These are phyloP conservation scores for Drosophila pseudoananassae DNA, from an alignment of 1,140 invertebrate genomes.

Conservation along the genomic window DNA sequence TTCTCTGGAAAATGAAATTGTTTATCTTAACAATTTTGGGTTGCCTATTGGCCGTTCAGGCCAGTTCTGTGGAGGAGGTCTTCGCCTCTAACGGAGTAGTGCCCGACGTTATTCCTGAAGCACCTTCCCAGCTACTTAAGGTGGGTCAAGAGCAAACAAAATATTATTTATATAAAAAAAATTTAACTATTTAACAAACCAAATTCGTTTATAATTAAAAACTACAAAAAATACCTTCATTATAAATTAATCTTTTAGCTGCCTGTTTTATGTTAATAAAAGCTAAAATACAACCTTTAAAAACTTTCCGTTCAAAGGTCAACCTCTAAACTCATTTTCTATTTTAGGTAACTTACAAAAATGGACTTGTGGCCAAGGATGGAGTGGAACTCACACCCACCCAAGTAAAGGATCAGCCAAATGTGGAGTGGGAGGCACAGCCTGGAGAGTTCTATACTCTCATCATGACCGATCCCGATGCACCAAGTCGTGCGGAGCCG, in stretches of 20 bases:
- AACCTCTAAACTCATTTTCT: slow-evolving; percentile 9
- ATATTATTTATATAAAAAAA: neutral
- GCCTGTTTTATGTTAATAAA: neutral
- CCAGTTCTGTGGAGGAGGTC: slow-evolving; percentile 35
- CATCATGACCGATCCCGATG: slow-evolving; percentile 86
- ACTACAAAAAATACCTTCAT: neutral
- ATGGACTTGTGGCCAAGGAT: slow-evolving; percentile 86
- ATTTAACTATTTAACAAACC: neutral
- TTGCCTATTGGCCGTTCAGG: slow-evolving; percentile 28
- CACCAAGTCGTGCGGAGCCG: slow-evolving; percentile 90
- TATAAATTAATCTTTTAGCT: neutral
- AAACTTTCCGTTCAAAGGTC: slow-evolving; percentile 56
- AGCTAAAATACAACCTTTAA: neutral
- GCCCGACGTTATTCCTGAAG: slow-evolving; percentile 64
- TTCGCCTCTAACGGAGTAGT: slow-evolving; percentile 55
- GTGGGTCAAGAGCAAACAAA: slow-evolving; percentile 31
- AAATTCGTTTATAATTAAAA: too few species aligned
- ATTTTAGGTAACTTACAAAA: slow-evolving; percentile 85
- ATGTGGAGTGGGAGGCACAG: slow-evolving; percentile 88
- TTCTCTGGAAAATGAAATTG: slow-evolving; percentile 37
- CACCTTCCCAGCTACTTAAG: slow-evolving; percentile 62
- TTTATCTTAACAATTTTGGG: slow-evolving; percentile 20
- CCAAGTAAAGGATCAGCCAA: slow-evolving; percentile 89
- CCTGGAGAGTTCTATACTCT: slow-evolving; percentile 89
- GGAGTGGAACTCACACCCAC: slow-evolving; percentile 89